Percentiles rank a stretch among this genome's conserved stretches.
phyloP scores from a whole-genome alignment of 1,140 invertebrate genomes.

The Bombus impatiens region DNA sequence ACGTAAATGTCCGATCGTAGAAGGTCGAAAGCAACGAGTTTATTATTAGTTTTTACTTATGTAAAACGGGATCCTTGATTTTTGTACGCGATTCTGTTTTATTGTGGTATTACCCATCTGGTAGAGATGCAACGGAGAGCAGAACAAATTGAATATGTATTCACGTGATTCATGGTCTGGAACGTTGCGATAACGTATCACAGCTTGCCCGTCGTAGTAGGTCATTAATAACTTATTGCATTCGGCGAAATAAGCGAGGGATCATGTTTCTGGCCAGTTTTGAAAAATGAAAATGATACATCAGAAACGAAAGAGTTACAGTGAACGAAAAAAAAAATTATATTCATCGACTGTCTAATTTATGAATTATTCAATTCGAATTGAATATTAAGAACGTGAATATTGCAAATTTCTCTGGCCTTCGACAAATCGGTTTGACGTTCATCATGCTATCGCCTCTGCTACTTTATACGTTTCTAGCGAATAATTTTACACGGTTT shows the following conservation, averaged over 20 bases:
- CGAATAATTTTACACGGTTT: background rate
- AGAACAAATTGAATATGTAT: conserved; percentile 35
- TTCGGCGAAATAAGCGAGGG: conserved; percentile 1
- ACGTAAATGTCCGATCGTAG: background rate
- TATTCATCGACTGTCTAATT: background rate
- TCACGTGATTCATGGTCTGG: conserved; percentile 30
- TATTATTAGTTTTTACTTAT: background rate
- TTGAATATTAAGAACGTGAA: background rate
- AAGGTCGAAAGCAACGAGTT: background rate
- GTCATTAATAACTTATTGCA: conserved; percentile 38
- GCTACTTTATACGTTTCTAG: background rate
- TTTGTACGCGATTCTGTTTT: background rate
- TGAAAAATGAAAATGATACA: conserved; percentile 10
- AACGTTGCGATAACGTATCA: conserved; percentile 36
- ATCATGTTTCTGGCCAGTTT: conserved; percentile 7
- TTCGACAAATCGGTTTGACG: background rate
- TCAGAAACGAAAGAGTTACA: background rate
- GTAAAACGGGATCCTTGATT: background rate
- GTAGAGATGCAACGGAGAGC: conserved; percentile 15
- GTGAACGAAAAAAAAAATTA: too few relatives aligned
- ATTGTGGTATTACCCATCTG: conserved; percentile 9
- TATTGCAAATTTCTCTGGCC: background rate
- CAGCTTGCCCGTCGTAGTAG: background rate
- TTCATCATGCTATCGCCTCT: too few relatives aligned
- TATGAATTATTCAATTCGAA: background rate